Percentiles rank a stretch among this genome's conserved stretches.
phyloP scores from a whole-genome alignment of 2,888 invertebrate genomes.

The Lepidocyrtoides sp. region DNA sequence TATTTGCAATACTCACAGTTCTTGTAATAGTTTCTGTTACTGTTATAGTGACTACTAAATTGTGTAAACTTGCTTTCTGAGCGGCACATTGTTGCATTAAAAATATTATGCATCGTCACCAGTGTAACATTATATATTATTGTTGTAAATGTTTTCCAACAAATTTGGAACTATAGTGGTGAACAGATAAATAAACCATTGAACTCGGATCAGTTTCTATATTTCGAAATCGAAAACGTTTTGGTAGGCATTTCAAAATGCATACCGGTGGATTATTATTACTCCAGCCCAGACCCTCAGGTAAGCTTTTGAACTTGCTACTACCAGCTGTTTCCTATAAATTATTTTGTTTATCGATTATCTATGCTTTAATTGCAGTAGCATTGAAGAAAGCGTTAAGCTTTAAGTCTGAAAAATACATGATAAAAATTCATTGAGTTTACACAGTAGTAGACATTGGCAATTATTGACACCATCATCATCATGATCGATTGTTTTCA shows the following conservation, averaged over 20 bases:
- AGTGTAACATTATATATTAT: neutral
- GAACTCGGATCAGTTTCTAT: slow-evolving; percentile 10
- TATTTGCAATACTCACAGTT: neutral
- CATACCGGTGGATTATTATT: slow-evolving; percentile 85
- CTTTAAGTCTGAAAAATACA: too few species aligned
- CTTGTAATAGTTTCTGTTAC: too few species aligned
- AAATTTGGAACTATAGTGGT: slow-evolving; percentile 18
- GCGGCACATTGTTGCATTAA: neutral
- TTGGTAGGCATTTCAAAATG: slow-evolving; percentile 81
- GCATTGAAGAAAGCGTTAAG: too few species aligned
- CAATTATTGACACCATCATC: neutral
- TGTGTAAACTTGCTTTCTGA: neutral
- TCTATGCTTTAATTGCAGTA: too few species aligned
- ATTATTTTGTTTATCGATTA: too few species aligned
- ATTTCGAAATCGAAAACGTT: slow-evolving; percentile 18
- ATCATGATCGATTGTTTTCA: too few species aligned
- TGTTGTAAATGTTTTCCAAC: neutral
- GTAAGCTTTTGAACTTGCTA: slow-evolving; percentile 78
- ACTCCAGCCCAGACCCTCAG: slow-evolving; percentile 84
- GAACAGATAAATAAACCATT: neutral
- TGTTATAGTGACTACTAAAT: neutral
- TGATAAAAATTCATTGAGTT: too few species aligned
- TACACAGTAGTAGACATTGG: neutral
- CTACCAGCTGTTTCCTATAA: neutral
- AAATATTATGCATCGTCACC: slow-evolving; percentile 23